Evolutionary conservation across 1,140 invertebrate species (phyloP).

Genomic region (Drosophila bocki): DNA sequence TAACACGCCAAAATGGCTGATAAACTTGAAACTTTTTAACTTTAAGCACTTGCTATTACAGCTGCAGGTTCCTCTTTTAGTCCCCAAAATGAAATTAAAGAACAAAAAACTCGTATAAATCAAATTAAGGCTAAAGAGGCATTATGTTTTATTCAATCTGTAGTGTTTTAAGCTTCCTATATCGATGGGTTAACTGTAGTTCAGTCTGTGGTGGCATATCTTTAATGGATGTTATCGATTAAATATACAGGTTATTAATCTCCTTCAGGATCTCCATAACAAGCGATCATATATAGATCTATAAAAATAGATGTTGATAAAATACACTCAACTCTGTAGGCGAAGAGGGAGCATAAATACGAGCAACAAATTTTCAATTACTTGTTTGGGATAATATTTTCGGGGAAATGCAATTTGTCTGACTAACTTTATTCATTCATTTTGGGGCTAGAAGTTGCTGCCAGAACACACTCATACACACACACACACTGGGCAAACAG

Average conservation of each 20-base stretch:
- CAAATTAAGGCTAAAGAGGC: background rate
- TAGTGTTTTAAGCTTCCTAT: background rate
- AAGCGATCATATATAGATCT: background rate
- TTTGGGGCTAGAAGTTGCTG: slow-evolving; percentile 67
- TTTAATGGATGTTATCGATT: background rate
- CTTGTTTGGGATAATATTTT: slow-evolving; percentile 81
- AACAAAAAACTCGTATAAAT: background rate
- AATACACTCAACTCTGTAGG: background rate
- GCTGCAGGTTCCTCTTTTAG: background rate
- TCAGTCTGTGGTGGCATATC: background rate
- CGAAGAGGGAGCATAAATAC: slow-evolving; percentile 55
- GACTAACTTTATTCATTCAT: slow-evolving; percentile 81
- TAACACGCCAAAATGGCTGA: slow-evolving; percentile 21
- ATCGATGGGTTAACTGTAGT: background rate
- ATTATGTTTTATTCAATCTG: background rate
- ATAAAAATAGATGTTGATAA: background rate
- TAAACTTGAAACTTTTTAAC: slow-evolving; percentile 24
- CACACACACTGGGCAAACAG: slow-evolving; percentile 50
- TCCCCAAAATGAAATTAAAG: background rate
- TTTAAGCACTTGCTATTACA: slow-evolving; percentile 26
- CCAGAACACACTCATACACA: slow-evolving; percentile 32
- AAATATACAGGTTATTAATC: background rate
- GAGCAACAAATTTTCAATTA: slow-evolving; percentile 79
- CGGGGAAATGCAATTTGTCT: slow-evolving; percentile 78
- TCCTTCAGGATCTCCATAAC: background rate